Evolutionary conservation across 2,113 vertebrate species (phyloP).

Genomic region (Zapus hudsonius): DNA sequence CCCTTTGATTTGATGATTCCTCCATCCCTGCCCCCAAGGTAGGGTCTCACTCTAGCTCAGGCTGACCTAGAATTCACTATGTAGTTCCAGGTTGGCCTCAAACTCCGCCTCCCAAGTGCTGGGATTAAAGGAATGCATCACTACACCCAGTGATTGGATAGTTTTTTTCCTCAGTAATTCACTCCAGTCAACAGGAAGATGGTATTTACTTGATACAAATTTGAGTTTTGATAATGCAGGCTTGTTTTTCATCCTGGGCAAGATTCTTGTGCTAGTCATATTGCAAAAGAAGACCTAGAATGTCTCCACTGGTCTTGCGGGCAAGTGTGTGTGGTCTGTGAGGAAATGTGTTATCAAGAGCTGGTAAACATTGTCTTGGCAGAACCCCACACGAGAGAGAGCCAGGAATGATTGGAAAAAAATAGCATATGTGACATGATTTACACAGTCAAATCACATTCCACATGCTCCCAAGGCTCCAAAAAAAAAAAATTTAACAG

Average conservation of each 20-base stretch:
- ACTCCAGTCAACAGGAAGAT: neutral
- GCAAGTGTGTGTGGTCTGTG: slow-evolving; percentile 65
- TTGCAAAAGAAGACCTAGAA: neutral
- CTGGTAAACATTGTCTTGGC: slow-evolving; percentile 66
- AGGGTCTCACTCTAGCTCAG: too few species aligned
- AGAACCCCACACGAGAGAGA: slow-evolving; percentile 30
- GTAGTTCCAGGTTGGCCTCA: too few species aligned
- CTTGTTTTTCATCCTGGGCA: neutral
- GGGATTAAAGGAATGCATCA: too few species aligned
- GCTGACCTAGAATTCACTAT: too few species aligned
- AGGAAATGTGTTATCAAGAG: slow-evolving; percentile 65
- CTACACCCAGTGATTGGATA: neutral
- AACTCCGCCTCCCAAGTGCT: too few species aligned
- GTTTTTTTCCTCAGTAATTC: neutral
- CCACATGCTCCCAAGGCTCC: slow-evolving; percentile 38
- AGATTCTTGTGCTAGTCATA: neutral
- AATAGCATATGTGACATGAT: slow-evolving; percentile 68
- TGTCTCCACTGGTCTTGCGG: neutral
- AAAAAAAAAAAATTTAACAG: slow-evolving; percentile 51
- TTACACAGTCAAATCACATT: slow-evolving; percentile 52
- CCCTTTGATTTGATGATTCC: neutral
- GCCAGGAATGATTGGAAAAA: slow-evolving; percentile 67
- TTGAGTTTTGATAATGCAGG: neutral
- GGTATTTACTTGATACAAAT: neutral
- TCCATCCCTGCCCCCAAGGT: too few species aligned